Evolutionary conservation across 1,140 invertebrate species (phyloP).

Genomic region (Mamestra configurata): DNA sequence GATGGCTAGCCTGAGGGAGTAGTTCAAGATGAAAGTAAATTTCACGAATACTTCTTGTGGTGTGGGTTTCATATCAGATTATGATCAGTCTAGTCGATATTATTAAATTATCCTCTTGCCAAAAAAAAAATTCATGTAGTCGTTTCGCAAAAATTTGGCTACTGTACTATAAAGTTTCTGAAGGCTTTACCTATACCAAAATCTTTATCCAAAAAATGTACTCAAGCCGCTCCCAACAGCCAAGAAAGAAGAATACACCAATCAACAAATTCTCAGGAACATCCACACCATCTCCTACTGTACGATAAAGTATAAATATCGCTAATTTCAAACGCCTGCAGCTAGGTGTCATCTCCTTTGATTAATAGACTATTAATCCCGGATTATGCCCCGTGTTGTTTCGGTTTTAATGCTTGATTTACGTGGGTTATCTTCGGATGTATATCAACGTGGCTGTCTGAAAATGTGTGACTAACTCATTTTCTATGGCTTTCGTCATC

Average conservation of each 20-base stretch:
- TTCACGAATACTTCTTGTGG: too few relatives aligned
- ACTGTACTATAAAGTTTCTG: too few relatives aligned
- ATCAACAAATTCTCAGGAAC: neutral
- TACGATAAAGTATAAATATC: slow-evolving; percentile 37
- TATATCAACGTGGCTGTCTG: slow-evolving; percentile 26
- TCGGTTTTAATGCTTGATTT: slow-evolving; percentile 52
- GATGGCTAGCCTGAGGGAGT: too few relatives aligned
- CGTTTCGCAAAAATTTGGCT: too few relatives aligned
- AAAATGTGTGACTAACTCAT: slow-evolving; percentile 23
- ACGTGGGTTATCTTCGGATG: slow-evolving; percentile 26
- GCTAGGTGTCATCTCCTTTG: slow-evolving; percentile 42
- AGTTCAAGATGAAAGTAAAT: too few relatives aligned
- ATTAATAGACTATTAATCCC: slow-evolving; percentile 50
- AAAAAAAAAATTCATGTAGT: too few relatives aligned
- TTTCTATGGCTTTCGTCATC: slow-evolving; percentile 1
- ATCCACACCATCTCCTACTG: neutral
- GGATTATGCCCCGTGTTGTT: slow-evolving; percentile 40
- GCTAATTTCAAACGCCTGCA: slow-evolving; percentile 35
- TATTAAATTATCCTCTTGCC: too few relatives aligned
- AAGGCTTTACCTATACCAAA: too few relatives aligned
- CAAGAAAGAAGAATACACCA: neutral
- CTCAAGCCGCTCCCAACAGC: neutral
- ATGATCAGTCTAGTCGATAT: too few relatives aligned
- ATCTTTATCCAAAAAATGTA: too few relatives aligned
- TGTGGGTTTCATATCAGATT: too few relatives aligned